Evolutionary conservation across 2,888 invertebrate species (phyloP).

Genomic region (Stictocephala bisonia): DNA sequence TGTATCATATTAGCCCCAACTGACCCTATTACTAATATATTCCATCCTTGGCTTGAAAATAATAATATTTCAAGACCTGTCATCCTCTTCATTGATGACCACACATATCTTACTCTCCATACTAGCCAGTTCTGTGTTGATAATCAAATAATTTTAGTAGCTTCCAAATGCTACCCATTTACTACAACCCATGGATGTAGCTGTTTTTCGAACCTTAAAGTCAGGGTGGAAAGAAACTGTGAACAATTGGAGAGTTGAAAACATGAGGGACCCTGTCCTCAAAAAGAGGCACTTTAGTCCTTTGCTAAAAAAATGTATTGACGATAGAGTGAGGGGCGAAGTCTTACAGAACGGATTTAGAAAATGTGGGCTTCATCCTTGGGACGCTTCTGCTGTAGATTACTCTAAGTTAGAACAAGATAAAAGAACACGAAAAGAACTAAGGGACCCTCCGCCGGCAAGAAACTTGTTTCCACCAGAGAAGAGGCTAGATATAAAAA

Average conservation of each 20-base stretch:
- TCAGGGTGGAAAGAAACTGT: slow-evolving; percentile 60
- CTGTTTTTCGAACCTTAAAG: slow-evolving; percentile 62
- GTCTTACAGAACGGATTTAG: slow-evolving; percentile 13
- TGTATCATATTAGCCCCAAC: too few species aligned
- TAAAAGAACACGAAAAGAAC: too few species aligned
- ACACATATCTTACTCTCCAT: slow-evolving; percentile 60
- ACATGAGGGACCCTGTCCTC: slow-evolving; percentile 12
- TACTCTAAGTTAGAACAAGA: too few species aligned
- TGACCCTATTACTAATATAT: slow-evolving; percentile 53
- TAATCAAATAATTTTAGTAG: slow-evolving; percentile 62
- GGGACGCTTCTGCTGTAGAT: too few species aligned
- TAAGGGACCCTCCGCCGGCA: too few species aligned
- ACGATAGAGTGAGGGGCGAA: not conserved
- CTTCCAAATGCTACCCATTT: slow-evolving; percentile 63
- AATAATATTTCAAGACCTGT: slow-evolving; percentile 57
- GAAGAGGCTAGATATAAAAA: too few species aligned
- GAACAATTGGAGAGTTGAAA: slow-evolving; percentile 57
- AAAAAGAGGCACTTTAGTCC: slow-evolving; percentile 38
- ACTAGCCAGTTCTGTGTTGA: slow-evolving; percentile 63
- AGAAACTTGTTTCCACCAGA: too few species aligned
- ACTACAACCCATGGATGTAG: slow-evolving; percentile 63
- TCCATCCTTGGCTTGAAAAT: slow-evolving; percentile 53
- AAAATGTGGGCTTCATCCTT: too few species aligned
- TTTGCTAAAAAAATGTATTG: slow-evolving; percentile 37
- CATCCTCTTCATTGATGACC: slow-evolving; percentile 56